Conservation (phyloP, 1,140 invertebrate species). For the Onthophagus taurus region DNA sequence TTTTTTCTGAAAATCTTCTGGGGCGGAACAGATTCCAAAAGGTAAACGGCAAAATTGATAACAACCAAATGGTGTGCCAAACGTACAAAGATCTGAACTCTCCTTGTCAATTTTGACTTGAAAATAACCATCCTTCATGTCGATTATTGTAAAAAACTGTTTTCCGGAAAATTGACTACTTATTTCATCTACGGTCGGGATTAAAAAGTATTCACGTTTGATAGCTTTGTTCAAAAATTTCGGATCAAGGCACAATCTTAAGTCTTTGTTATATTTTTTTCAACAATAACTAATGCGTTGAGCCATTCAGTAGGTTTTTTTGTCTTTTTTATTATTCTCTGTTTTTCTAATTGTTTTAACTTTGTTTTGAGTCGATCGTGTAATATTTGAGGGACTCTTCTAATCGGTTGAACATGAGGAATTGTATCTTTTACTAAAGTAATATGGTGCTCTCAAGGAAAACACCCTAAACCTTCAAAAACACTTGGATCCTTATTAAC, state of each 20-base stretch:
- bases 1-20: slow-evolving; percentile 35
- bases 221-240: slow-evolving; percentile 1
- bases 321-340: background rate
- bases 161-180: slow-evolving; percentile 12
- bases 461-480: slow-evolving; percentile 10
- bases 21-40: slow-evolving; percentile 35
- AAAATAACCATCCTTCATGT: slow-evolving; percentile 9
- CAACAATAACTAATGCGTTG: background rate
- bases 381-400: slow-evolving; percentile 4
- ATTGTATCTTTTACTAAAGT: slow-evolving; percentile 13
- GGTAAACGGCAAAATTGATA: slow-evolving; percentile 18
- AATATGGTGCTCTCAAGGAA: slow-evolving; percentile 6
- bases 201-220: background rate
- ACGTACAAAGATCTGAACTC: slow-evolving; percentile 24
- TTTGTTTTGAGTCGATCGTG: slow-evolving; percentile 7
- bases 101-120: slow-evolving; percentile 16
- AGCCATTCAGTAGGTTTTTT: slow-evolving; percentile 1
- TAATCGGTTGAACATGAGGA: slow-evolving; percentile 3
- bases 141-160: slow-evolving; percentile 19
- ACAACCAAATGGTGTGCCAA: slow-evolving; percentile 19
- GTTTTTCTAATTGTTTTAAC: slow-evolving; percentile 1
- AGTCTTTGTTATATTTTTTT: background rate
- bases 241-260: slow-evolving; percentile 1
- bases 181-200: slow-evolving; percentile 1
- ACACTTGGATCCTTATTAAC: slow-evolving; percentile 3